Base-by-base conservation (phyloP, 2,888 invertebrate genomes). In the Osmoderma eremita region DNA sequence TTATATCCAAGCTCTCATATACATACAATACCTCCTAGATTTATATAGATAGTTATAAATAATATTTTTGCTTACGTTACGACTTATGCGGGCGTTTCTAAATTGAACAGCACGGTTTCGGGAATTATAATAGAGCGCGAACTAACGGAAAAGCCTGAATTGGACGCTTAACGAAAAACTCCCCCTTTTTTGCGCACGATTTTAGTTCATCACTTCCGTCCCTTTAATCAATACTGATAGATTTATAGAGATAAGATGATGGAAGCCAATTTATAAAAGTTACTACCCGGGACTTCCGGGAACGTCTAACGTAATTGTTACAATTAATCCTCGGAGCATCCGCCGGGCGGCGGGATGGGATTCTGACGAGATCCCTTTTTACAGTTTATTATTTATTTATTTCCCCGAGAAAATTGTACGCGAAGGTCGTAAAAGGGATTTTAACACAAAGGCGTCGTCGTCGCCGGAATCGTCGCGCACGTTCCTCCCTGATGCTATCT, bases 241-340 rank as follows among this genome's bases (percentile, higher is more conserved):
- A 63, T 63, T 51, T 51, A 63, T 63, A 39, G 63, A 63, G 63
- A 63, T 63, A 63, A 63, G 24, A 53, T 63, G 63, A 63, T 39
- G 63, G 50, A 63, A 63, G 41, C 63, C 51, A 63, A 63, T 63
- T 39, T 51, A 39, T 20, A 39, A 39, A 63, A 51, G 63, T 51
- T 51, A 51, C 63, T 51, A 39, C 24, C 15, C 17, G 8, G 30
- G 51, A 39, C 63, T 17, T 30, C 22, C 51, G n/a, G 24, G 22
- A 41, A 63, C 63, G 48, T 20, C 51, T 39, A 51, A 51, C 51
- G 51, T 22, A 51, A 63, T 63, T 63, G 51, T 42, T 15, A n/a
- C 63, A 63, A 63, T 63, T 63, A 63, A 63, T 63, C 50, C 63
- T 30, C 20, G 17, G n/a, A 8, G 13, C n/a, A 1, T 53, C 17